Base-by-base conservation (phyloP, 1,140 invertebrate genomes). In the Sinella curviseta region DNA sequence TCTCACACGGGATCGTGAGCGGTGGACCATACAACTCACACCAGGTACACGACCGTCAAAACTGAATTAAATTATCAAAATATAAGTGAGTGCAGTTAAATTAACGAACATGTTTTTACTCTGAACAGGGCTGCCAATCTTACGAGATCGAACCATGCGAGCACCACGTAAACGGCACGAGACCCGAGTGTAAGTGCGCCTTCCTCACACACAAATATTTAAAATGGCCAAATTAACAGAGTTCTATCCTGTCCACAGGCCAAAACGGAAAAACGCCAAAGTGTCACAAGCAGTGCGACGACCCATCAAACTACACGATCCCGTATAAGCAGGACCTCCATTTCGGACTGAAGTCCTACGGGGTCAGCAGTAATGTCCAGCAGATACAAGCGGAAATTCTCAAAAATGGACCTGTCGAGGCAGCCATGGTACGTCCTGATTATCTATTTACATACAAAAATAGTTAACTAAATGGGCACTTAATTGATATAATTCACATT, bases 361-460 rank as follows among this genome's bases (percentile, higher is more conserved):
- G 91, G 1, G 86, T 97, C 35, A 83, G 86, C 0, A 88, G 88
- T 34, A 88, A 92, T 81, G 90, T 90, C 17, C 86, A 90, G 3
- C 89, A 94, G 80, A 97, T 97, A 80, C 91, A 92, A 88, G 89
- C 90, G 3, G 96, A 98, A 87, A 92, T 98, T 57, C 91, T 91
- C 87, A 92, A 87, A 17, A 95, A 97, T 86, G 96, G 96, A n/a
- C 96, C 96, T 1, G 94, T 97, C 0, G 95, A 97, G 88, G 95
- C 89, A 0, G 94, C 94, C 48, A 96, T 97, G 84, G n/a, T n/a
- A n/a, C n/a, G n/a, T n/a, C n/a, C n/a, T n/a, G n/a, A n/a, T n/a
- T n/a, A n/a, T 92, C 92, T 1, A 95, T 97, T 16, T n/a, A n/a
- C n/a, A n/a, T n/a, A n/a, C n/a, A n/a, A n/a, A n/a, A n/a, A n/a